Base-by-base conservation (phyloP, 2,113 vertebrate genomes). In the Cyprinodon brontotheroides region DNA sequence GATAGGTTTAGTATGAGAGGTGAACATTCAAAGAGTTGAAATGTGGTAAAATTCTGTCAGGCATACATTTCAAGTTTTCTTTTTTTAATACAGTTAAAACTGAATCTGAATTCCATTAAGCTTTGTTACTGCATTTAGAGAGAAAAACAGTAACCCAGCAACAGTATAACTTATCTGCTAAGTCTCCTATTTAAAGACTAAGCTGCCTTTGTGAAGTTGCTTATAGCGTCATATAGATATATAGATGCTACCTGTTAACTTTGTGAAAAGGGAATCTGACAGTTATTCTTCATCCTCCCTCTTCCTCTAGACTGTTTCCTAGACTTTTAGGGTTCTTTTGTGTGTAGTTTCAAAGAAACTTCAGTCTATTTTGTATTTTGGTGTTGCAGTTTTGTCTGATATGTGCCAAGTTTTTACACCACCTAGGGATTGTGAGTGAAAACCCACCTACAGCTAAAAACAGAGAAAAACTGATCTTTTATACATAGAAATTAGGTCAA, bases 401-500 rank as follows among this genome's bases (percentile, higher is more conserved):
- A 59, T 65, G 67, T 48, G 61, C 79, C 70, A 73, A 53, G 65
- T 78, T 72, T 67, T 85, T 70, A 76, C 61, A 65, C 36, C 65
- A 84, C 41, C 53, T 82, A 73, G 45, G 14, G 69, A 70, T 68
- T 75, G 68, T 70, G 47, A 50, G 66, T 70, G 69, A 72, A 86
- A 82, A 74, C 67, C 39, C 57, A 75, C 76, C 66, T 67, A n/a
- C 36, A 66, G 53, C 47, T 53, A 53, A 66, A 70, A 84, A 82
- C 70, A 75, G 85, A 64, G 81, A 22, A 74, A 77, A 81, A 73
- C 84, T 14, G 15, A 50, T 14, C 74, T 60, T 77, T 11, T 17
- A 65, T 47, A 78, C 59, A 68, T 37, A 43, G 48, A 79, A 82
- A 90, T 80, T 61, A 83, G 86, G 86, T 85, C 86, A 91, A 61